These are phyloP conservation scores for Stigmatopora nigra DNA, from an alignment of 2,113 vertebrate genomes.

Conservation along the genomic window DNA sequence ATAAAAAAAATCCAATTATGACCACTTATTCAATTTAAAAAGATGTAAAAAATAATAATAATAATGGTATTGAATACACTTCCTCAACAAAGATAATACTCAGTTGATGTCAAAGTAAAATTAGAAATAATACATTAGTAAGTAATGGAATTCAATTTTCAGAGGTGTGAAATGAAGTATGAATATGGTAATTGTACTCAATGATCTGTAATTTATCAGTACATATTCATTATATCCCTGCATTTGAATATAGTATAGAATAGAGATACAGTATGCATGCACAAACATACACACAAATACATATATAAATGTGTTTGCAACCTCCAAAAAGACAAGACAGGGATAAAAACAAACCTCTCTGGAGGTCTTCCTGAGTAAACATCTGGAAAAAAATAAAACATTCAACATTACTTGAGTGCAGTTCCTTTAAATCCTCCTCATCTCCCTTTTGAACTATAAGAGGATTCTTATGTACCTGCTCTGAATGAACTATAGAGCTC, in stretches of 20 bases:
- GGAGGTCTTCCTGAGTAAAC: slow-evolving; percentile 58
- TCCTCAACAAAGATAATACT: neutral
- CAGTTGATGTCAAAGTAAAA: neutral
- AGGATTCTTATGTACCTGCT: slow-evolving; percentile 50
- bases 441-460: neutral
- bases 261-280: no score
- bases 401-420: neutral
- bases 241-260: no score
- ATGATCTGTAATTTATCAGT: no score
- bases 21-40: neutral
- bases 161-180: no score
- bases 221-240: no score
- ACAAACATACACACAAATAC: no score
- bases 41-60: neutral
- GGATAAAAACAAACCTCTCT: slow-evolving; percentile 56
- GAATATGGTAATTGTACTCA: no score
- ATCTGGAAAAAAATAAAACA: slow-evolving; percentile 48
- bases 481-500: slow-evolving; percentile 31
- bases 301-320: no score
- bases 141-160: no score
- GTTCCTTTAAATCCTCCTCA: neutral
- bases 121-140: no score
- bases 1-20: neutral
- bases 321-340: neutral
- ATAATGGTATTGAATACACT: neutral